Evolutionary conservation across 2,888 invertebrate genomes (phyloP), one percentile per base, ranked within the genome.

Genomic region (Leucophenga montana): DNA sequence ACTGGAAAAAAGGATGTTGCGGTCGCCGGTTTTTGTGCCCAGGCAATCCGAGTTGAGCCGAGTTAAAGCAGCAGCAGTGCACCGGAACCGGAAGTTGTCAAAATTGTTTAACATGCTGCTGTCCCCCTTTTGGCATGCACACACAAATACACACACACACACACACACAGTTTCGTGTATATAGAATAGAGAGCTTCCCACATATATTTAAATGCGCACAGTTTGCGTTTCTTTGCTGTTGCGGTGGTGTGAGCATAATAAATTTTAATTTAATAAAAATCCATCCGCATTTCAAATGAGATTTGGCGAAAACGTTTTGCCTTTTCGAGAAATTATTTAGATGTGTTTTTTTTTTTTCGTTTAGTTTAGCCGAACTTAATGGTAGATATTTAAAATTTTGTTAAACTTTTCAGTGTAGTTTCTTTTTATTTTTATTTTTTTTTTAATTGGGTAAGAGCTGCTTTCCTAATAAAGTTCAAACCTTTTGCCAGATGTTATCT

Each of bases 201-300:
- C 39, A 39, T 39, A 39, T 39, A 39, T 39, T 39, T 39, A 39
- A 39, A 39, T 39, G 39, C 39, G 39, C 39, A 39, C 39, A 39
- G 39, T 39, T 39, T 39, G 39, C 39, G 39, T 39, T 39, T 39
- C 39, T 39, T 39, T 39, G 3, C 11, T 1, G 3, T 39, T 39
- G 3, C 11, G 1, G 3, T 39, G 3, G 76, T 79, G 78, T 75
- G 77, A 72, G 72, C 74, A 84, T 77, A 81, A 81, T 81, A 81
- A 81, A 81, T 81, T 83, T 84, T 83, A 81, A 81, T 81, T 81
- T 83, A 71, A 73, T 74, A 73, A 72, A 77, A 80, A 77, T 76
- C 74, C 84, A 80, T 75, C 71, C 73, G 83, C 84, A 82, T 82
- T 73, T 77, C 71, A 78, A 80, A 76, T 74, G 33, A 73, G 77